Percentiles rank a stretch among this genome's conserved stretches.
Conservation (phyloP, 2,888 invertebrate genomes). For the Microplitis deprimator region DNA sequence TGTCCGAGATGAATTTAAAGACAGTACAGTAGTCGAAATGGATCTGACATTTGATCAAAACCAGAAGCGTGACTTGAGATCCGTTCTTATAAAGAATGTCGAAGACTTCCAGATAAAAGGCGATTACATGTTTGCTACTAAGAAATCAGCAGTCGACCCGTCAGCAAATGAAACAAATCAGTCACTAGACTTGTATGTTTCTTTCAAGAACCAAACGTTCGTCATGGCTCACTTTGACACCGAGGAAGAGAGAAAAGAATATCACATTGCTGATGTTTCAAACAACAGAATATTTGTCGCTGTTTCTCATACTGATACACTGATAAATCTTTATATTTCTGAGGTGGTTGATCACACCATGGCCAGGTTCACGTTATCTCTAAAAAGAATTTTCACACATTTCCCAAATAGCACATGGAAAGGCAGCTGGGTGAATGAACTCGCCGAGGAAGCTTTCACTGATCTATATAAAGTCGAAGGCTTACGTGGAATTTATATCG, state of each 20-base stretch:
- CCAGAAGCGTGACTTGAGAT: conserved; percentile 61
- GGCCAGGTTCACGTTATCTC: conserved; percentile 81
- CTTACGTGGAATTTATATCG: conserved; percentile 90
- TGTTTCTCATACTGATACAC: conserved; percentile 82
- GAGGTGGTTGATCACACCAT: conserved; percentile 78
- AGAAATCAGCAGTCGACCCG: conserved; percentile 76
- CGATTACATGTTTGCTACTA: conserved; percentile 89
- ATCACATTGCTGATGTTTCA: conserved; percentile 88
- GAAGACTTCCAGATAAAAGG: conserved; percentile 88
- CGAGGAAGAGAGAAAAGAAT: conserved; percentile 77
- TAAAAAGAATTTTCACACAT: conserved; percentile 86
- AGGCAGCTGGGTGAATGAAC: conserved; percentile 85
- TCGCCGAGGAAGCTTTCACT: conserved; percentile 86
- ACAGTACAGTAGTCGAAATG: conserved; percentile 73
- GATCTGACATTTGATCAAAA: conserved; percentile 58
- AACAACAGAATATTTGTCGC: conserved; percentile 86
- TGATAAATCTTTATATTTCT: conserved; percentile 87
- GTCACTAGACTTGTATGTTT: conserved; percentile 80
- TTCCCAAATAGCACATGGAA: conserved; percentile 88
- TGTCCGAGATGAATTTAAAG: conserved; percentile 73
- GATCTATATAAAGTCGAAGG: conserved; percentile 92
- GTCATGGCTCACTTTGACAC: conserved; percentile 83
- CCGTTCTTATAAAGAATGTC: conserved; percentile 77
- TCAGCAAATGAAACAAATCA: conserved; percentile 50
- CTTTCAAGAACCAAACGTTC: conserved; percentile 82